Evolutionary conservation across 2,888 invertebrate genomes (phyloP), one percentile per base, ranked within the genome.

Genomic region (Agapostemon virescens): DNA sequence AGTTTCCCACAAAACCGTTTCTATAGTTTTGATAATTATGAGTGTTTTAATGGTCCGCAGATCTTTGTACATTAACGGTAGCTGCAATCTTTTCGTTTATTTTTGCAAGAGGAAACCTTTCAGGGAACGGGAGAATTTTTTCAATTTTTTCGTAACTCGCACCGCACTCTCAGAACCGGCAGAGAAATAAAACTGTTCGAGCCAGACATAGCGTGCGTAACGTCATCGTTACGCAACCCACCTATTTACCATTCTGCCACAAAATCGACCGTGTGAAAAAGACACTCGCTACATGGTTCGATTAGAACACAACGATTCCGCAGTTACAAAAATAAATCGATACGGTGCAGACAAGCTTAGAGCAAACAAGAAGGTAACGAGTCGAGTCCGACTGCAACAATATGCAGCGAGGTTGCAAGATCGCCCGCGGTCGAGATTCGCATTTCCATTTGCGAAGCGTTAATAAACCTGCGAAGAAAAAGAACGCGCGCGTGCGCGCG

Each of bases 391-490:
- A 6, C 5, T 11, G n/a, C 63, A 63, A 36, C 36, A 33, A 61
- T 61, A 61, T 33, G 61, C 30, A 33, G 30, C 9, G 11, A 61
- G 20, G 17, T 33, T 61, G 30, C 33, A 5, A n/a, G 20, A 63
- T 13, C 36, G 63, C 63, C 13, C n/a, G 20, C 63, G 13, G 63
- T 2, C n/a, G 11, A 63, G 15, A 13, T 45, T 61, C 30, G 49
- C n/a, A 23, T 67, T 66, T 36, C 64, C n/a, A 55, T 66, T 64
- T 26, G 55, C 42, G 36, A 23, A 33, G 66, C 38, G 33, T 15
- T 66, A 38, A 45, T 36, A 69, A 76, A 45, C 33, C 33, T 3
- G 13, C 23, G 26, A 72, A 49, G 36, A 64, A 73, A 69, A 72
- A 64, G 69, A 45, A 9, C 26, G 17, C n/a, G n/a, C n/a, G n/a